Conservation (phyloP, 2,113 vertebrate genomes). For the Podilymbus podiceps region DNA sequence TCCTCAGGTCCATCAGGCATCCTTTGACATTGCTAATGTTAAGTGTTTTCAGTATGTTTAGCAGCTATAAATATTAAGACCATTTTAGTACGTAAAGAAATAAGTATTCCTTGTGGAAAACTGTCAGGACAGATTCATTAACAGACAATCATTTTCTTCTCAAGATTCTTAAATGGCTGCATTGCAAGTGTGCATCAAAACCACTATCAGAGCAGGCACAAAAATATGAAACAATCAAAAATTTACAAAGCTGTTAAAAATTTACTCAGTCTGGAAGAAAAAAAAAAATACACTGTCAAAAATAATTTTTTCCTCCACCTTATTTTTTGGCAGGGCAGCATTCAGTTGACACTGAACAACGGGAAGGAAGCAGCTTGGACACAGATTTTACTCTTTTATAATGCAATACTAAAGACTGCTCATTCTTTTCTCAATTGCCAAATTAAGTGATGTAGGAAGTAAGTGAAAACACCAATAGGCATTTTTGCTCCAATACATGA, state of each 20-base stretch:
- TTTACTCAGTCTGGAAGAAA: neutral
- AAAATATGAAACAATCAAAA: neutral
- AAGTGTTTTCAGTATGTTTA: neutral
- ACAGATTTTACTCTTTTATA: neutral
- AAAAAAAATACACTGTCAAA: neutral
- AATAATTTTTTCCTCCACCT: neutral
- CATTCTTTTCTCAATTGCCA: neutral
- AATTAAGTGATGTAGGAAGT: neutral
- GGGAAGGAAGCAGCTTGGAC: neutral
- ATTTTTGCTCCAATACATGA: neutral
- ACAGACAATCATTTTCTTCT: neutral
- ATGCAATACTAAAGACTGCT: neutral
- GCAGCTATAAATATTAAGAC: neutral
- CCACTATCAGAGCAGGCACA: neutral
- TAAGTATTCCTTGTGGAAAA: neutral
- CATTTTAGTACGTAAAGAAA: neutral
- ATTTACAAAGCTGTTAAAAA: neutral
- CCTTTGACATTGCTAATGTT: neutral
- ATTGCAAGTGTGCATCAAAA: neutral
- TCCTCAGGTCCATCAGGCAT: neutral
- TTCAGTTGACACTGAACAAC: neutral
- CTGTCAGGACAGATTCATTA: neutral
- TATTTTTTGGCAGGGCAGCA: neutral
- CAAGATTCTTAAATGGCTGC: neutral
- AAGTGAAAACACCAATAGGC: neutral